Percentiles rank a stretch among this genome's conserved stretches.
Conservation (phyloP, 2,888 invertebrate genomes). For the Volucella inanis region DNA sequence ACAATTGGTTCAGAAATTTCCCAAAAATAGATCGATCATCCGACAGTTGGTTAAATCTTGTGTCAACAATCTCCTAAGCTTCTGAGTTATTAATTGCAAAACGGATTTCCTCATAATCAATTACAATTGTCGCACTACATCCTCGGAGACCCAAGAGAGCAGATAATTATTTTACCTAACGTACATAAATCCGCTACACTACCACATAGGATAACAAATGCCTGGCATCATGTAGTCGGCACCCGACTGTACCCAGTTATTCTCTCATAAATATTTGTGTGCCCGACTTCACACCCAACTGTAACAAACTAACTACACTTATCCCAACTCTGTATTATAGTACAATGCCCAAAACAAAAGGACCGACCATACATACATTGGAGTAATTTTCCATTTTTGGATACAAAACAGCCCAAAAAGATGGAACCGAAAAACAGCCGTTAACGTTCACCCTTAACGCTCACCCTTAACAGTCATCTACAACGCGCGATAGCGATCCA, state of each 20-base stretch:
- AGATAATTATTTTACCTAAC: constrained; percentile 17
- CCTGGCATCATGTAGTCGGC: background rate
- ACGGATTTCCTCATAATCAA: constrained; percentile 15
- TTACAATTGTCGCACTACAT: constrained; percentile 8
- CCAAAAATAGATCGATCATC: no score
- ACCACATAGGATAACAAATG: constrained; percentile 8
- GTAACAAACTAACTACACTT: constrained; percentile 3
- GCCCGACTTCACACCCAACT: background rate
- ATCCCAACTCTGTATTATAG: background rate
- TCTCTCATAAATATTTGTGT: constrained; percentile 14
- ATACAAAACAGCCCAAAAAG: constrained; percentile 11
- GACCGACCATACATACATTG: background rate
- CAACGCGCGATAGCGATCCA: constrained; percentile 51
- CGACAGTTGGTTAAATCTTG: background rate
- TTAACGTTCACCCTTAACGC: constrained; percentile 25
- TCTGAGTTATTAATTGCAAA: constrained; percentile 2
- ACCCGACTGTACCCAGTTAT: background rate
- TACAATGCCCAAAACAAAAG: constrained; percentile 10
- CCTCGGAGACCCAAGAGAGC: background rate
- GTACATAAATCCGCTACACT: background rate
- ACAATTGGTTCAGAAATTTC: no score
- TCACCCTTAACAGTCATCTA: background rate
- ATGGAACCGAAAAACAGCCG: constrained; percentile 21
- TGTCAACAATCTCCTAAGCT: background rate
- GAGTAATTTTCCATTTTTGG: constrained; percentile 43